Evolutionary conservation across 2,113 vertebrate species (phyloP).

Genomic region (Felis chaus): DNA sequence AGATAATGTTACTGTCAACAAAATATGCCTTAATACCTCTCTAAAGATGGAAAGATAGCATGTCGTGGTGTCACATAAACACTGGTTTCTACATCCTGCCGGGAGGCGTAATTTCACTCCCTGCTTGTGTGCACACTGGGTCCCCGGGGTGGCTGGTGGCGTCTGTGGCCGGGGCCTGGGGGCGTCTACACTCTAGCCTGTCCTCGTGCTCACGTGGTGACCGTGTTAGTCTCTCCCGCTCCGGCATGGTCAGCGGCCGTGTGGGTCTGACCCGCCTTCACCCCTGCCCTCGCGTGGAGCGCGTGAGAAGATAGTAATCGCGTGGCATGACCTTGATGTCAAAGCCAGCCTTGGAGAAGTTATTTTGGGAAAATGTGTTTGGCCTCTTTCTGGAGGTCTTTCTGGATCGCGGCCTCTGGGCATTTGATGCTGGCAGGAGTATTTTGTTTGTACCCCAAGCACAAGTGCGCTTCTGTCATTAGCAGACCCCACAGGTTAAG

Average conservation of each 20-base stretch:
- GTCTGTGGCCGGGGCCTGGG: not conserved
- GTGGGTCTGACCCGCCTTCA: not conserved
- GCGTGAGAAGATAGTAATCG: fast-evolving
- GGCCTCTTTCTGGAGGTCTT: not conserved
- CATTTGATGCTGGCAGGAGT: not conserved
- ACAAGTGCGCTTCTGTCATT: fast-evolving
- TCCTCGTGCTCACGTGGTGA: no score
- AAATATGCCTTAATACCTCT: not conserved
- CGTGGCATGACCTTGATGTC: not conserved
- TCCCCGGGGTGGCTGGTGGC: not conserved
- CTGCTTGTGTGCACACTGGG: not conserved
- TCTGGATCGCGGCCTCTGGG: not conserved
- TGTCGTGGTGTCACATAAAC: not conserved
- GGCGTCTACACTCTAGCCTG: no score
- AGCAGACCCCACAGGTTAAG: not conserved
- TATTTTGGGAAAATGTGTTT: not conserved
- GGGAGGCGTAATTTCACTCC: not conserved
- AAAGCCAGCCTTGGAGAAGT: no score
- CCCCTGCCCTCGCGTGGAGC: fast-evolving
- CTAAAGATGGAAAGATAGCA: not conserved
- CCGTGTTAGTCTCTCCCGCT: fast-evolving
- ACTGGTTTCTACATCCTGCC: not conserved
- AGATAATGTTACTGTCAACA: constrained; percentile 49
- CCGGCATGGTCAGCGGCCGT: not conserved
- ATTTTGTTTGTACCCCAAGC: no score